Percentiles rank a stretch among this genome's conserved stretches.
Evolutionary conservation across 2,888 invertebrate genomes (phyloP).

Genomic region (Epinotia ramella): DNA sequence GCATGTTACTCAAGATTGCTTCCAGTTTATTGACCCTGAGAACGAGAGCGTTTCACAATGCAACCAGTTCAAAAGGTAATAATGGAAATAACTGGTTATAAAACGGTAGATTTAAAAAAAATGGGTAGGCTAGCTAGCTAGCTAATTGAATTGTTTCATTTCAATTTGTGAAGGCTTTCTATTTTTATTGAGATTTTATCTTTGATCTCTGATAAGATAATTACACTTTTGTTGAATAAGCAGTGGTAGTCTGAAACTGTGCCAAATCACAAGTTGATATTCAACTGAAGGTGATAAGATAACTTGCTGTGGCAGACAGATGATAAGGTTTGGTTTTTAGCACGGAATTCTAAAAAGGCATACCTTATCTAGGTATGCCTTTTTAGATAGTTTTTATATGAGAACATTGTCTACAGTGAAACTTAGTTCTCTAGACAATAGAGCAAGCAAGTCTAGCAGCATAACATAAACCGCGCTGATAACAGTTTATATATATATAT

Average conservation of each 20-base stretch:
- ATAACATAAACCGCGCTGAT: neutral
- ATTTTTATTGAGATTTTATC: neutral
- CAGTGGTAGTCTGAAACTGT: neutral
- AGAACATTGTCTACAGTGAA: neutral
- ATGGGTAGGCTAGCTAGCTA: neutral
- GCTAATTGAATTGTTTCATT: too few relatives aligned
- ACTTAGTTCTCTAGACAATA: neutral
- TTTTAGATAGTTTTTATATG: too few relatives aligned
- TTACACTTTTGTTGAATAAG: neutral
- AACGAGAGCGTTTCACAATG: conserved; percentile 53
- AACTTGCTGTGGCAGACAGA: neutral
- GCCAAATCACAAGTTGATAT: neutral
- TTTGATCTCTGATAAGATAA: neutral
- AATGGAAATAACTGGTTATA: neutral
- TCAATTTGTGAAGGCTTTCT: neutral
- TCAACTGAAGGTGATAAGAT: neutral
- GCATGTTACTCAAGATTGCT: conserved; percentile 65
- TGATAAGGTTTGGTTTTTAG: neutral
- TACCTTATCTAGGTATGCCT: too few relatives aligned
- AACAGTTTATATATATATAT: neutral
- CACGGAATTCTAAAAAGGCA: neutral
- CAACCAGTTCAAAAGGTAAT: neutral
- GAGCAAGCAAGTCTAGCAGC: neutral
- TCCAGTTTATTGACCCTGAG: conserved; percentile 72
- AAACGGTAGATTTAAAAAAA: neutral